phyloP scores from a whole-genome alignment of 2,797 vertebrate species.

The Telmatherina bonti region DNA sequence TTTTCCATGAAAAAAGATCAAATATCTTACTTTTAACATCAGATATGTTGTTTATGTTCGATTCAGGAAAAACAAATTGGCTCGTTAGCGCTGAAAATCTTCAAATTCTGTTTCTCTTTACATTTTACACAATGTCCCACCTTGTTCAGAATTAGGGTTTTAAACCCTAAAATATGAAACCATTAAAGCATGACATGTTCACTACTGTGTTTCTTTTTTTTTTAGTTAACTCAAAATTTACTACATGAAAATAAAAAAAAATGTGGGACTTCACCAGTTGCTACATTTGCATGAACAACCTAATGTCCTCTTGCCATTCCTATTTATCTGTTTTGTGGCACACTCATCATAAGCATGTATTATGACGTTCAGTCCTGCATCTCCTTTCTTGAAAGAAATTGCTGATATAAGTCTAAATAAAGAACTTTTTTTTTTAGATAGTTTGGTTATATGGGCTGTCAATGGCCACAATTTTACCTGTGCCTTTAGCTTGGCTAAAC shows the following conservation, averaged over 20 bases:
- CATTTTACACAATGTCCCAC: background rate
- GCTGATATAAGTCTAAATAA: constrained; percentile 2
- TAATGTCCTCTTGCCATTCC: constrained; percentile 25
- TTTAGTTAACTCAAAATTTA: background rate
- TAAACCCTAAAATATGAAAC: no score
- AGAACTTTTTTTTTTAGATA: background rate
- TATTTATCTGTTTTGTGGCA: constrained; percentile 44
- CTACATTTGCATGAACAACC: constrained; percentile 63
- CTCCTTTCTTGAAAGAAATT: constrained; percentile 7
- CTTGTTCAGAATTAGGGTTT: background rate
- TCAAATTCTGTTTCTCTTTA: no score
- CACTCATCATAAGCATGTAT: constrained; percentile 54
- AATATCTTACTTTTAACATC: no score
- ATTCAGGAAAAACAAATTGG: no score
- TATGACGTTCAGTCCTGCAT: constrained; percentile 34
- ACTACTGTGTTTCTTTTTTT: no score
- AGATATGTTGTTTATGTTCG: no score
- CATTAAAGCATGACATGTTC: no score
- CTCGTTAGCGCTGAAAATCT: no score
- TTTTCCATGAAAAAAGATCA: no score
- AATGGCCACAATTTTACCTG: background rate
- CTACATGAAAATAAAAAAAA: constrained; percentile 5
- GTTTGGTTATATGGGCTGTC: background rate
- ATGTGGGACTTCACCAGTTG: constrained; percentile 53
- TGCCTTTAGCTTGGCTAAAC: background rate